Evolutionary conservation across 2,888 invertebrate genomes (phyloP).

Genomic region (Drosophila affinis): DNA sequence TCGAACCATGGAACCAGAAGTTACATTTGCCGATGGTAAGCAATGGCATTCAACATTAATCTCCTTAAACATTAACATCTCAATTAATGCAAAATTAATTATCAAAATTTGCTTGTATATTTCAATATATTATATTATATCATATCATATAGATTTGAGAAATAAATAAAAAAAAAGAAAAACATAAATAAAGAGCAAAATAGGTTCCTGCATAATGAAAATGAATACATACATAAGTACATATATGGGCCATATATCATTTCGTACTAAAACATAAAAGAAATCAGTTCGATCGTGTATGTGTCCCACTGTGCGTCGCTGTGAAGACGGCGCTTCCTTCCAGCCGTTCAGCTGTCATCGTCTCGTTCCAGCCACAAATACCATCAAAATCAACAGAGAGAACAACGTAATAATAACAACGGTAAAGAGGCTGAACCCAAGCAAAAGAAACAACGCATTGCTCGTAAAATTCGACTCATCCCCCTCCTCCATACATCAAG

Average conservation of each 20-base stretch:
- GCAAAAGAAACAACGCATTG: constrained; percentile 53
- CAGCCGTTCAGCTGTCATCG: constrained; percentile 44
- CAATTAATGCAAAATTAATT: neutral
- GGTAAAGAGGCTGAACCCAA: constrained; percentile 71
- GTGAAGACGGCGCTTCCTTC: constrained; percentile 34
- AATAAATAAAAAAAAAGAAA: too few relatives aligned
- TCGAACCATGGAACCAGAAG: neutral
- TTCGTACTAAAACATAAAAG: neutral
- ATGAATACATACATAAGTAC: too few relatives aligned
- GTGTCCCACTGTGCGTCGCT: constrained; percentile 13
- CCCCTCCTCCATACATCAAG: neutral
- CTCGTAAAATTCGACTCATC: constrained; percentile 22
- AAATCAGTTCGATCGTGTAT: neutral
- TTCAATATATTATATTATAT: too few relatives aligned
- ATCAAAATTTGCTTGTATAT: neutral
- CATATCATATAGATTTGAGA: too few relatives aligned
- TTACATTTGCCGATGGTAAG: neutral
- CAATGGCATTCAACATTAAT: neutral
- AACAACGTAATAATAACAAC: constrained; percentile 75
- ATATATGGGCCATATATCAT: neutral
- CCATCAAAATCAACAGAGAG: constrained; percentile 26
- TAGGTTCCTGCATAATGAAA: too few relatives aligned
- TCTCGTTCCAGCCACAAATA: constrained; percentile 23
- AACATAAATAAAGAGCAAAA: too few relatives aligned
- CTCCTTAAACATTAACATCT: neutral